Base-by-base conservation (phyloP, 2,113 vertebrate genomes). In the Rhombomys opimus region DNA sequence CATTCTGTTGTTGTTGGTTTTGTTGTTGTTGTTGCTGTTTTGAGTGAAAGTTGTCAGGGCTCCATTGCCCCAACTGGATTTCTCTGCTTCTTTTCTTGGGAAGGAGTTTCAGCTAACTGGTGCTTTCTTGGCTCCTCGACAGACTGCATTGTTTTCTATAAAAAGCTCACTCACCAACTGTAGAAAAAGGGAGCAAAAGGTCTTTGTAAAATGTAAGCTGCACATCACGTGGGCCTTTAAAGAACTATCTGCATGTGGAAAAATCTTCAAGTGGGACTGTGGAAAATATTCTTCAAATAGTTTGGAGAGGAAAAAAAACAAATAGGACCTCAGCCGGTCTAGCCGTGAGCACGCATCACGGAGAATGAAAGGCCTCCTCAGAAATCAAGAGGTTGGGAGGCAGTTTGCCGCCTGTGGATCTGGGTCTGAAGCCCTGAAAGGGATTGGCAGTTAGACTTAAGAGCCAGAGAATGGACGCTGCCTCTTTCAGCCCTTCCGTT, bases 71-170 rank as follows among this genome's bases (percentile, higher is more conserved):
- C 73, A 80, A 41, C 41, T 93, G 18, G 80, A 70, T 84, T 46
- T 78, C 65, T 61, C 38, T 70, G 35, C 84, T 91, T 30, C 41
- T 86, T 67, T 93, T 85, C 91, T 89, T 81, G 88, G 61, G 88
- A 89, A 54, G 25, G 10, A 54, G 20, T 38, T 0, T 80, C 18
- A 77, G n/a, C 91, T 86, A 67, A 52, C 91, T 72, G 52, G 93
- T 81, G n/a, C 68, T 41, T 72, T 95, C 50, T 25, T 57, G 72
- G 84, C 81, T 30, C 38, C 59, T 46, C 30, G 81, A 85, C 81
- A 85, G 46, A 27, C 18, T 85, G 38, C 41, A 77, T 8, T 91
- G 94, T 95, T 84, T 91, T 84, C 88, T 84, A 67, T 59, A 73
- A 86, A 81, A 96, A 76, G 50, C 50, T 91, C 57, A 25, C 13